A percentile compares a stretch with the other conserved stretches of the same genome.
Conservation (phyloP, 2,888 invertebrate species). For the Pegoplata infirma region DNA sequence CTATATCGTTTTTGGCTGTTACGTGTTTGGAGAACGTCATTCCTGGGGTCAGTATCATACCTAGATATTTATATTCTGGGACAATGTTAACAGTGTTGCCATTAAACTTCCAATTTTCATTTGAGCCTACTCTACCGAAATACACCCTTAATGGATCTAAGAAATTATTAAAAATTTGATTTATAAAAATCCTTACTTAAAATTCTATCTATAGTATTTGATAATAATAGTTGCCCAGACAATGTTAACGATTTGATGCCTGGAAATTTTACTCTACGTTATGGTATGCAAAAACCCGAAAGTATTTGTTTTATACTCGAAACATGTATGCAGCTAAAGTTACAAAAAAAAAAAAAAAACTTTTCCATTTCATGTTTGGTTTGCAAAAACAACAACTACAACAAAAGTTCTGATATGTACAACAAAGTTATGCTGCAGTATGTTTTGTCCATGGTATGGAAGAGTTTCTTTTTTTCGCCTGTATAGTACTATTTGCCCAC, state of each 20-base stretch:
- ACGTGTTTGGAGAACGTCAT: no score
- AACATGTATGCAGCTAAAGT: constrained; percentile 24
- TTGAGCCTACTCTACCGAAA: no score
- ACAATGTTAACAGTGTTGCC: no score
- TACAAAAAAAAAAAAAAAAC: constrained; percentile 44
- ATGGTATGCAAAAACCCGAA: neutral
- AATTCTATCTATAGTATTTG: neutral
- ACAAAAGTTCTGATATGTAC: constrained; percentile 19
- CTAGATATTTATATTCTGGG: no score
- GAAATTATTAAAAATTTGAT: neutral
- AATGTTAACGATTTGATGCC: neutral
- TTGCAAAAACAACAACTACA: constrained; percentile 41
- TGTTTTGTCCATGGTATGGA: constrained; percentile 32
- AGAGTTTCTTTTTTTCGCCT: no score
- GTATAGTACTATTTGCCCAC: constrained; percentile 14
- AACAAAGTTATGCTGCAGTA: constrained; percentile 61
- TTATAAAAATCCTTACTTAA: neutral
- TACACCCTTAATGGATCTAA: no score
- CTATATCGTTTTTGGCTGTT: no score
- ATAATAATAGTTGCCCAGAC: neutral
- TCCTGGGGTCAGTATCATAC: no score
- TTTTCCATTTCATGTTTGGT: constrained; percentile 17
- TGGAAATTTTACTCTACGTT: neutral
- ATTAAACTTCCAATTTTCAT: no score
- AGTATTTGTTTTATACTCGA: constrained; percentile 23